Percentiles rank a stretch among this genome's conserved stretches.
These are phyloP conservation scores for Siphamia tubifer DNA, from an alignment of 2,113 vertebrate genomes.

Conservation along the genomic window DNA sequence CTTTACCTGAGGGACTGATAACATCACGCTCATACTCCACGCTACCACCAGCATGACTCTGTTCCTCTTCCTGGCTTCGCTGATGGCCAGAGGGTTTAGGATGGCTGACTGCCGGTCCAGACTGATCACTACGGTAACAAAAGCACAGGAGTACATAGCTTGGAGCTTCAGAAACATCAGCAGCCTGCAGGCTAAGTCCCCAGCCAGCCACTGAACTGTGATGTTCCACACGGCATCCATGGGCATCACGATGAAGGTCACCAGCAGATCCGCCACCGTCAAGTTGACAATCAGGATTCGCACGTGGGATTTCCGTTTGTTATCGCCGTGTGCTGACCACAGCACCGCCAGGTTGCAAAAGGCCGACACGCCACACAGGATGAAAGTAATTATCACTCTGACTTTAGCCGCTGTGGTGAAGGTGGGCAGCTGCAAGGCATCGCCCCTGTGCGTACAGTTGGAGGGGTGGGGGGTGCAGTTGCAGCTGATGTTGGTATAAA, in stretches of 20 bases:
- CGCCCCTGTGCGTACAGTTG: conserved; percentile 28
- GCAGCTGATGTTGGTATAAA: conserved; percentile 34
- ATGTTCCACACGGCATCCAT: conserved; percentile 83
- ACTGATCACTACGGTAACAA: conserved; percentile 88
- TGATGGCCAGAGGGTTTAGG: conserved; percentile 81
- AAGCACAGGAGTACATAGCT: conserved; percentile 84
- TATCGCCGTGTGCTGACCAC: conserved; percentile 45
- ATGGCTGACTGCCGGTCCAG: conserved; percentile 82
- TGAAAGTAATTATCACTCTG: conserved; percentile 67
- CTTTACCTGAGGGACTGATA: conserved; percentile 85
- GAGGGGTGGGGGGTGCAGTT: conserved; percentile 24
- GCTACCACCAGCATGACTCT: conserved; percentile 80
- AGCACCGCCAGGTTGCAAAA: conserved; percentile 72
- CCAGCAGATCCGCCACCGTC: conserved; percentile 80
- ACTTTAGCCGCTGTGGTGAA: conserved; percentile 70
- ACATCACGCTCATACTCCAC: conserved; percentile 76
- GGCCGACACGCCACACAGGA: conserved; percentile 60
- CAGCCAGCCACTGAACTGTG: conserved; percentile 86
- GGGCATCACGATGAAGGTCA: conserved; percentile 85
- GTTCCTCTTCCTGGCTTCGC: conserved; percentile 77
- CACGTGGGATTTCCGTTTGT: conserved; percentile 79
- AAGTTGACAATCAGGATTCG: conserved; percentile 82
- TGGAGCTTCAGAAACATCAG: conserved; percentile 88
- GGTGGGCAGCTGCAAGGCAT: conserved; percentile 52
- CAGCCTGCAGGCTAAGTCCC: conserved; percentile 80